Evolutionary conservation across 2,888 invertebrate species (phyloP).

Genomic region (Lepidochrysops patricia): DNA sequence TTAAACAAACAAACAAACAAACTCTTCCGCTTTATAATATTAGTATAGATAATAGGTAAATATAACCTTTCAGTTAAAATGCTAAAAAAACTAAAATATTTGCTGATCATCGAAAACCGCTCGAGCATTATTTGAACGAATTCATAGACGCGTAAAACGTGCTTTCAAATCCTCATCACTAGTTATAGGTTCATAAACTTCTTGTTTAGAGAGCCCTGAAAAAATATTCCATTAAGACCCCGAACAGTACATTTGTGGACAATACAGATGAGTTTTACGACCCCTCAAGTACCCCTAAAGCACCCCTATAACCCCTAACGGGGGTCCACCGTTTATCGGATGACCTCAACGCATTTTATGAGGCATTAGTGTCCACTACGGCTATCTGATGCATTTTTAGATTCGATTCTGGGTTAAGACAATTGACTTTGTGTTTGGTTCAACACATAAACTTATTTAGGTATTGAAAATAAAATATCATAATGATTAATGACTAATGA

Average conservation of each 20-base stretch:
- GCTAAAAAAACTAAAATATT: too few species aligned
- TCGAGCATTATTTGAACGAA: too few species aligned
- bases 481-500: too few species aligned
- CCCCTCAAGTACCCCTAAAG: slow-evolving; percentile 13
- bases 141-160: background rate
- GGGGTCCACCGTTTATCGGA: slow-evolving; percentile 43
- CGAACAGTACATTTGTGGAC: slow-evolving; percentile 23
- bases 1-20: too few species aligned
- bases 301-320: slow-evolving; percentile 29
- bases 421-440: slow-evolving; percentile 39
- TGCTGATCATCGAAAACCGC: too few species aligned
- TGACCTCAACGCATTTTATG: slow-evolving; percentile 59
- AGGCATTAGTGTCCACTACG: slow-evolving; percentile 55
- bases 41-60: too few species aligned
- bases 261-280: slow-evolving; percentile 28
- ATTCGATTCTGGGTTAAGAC: slow-evolving; percentile 64
- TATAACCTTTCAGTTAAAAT: too few species aligned
- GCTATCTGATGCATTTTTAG: slow-evolving; percentile 65
- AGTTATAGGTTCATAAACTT: background rate
- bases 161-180: background rate
- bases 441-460: slow-evolving; percentile 24
- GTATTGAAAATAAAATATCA: too few species aligned
- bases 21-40: too few species aligned
- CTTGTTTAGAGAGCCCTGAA: background rate
- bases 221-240: slow-evolving; percentile 24